Evolutionary conservation across 2,888 invertebrate genomes (phyloP), one percentile per base, ranked within the genome.

Genomic region (Brachypalpus laphriformis): DNA sequence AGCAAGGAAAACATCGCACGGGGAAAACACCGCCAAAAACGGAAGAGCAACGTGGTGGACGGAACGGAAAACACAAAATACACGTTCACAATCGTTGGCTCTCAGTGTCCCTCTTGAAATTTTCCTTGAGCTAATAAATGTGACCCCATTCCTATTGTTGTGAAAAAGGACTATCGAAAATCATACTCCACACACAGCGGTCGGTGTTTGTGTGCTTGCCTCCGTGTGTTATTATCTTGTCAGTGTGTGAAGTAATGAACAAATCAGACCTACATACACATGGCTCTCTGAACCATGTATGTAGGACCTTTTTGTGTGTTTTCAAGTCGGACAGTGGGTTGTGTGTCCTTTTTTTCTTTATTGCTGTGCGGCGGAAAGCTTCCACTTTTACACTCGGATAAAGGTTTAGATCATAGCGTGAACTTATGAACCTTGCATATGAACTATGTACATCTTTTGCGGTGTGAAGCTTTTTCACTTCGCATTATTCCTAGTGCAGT

Each of bases 41-140:
- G 54, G 65, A 78, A 77, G 82, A 83, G 78, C 47, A 47, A 20
- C 54, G 37, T 25, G 59, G 47, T 20, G 71, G 42, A 71, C 28
- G 56, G 47, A 72, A 65, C 47, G 34, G 56, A 61, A 9, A 16
- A 42, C 8, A 20, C 28, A 57, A 28, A 65, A 45, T 25, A 68
- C 25, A 42, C 34, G 54, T 42, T 61, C 16, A 66, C 65, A 54
- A 66, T 54, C 47, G n/a, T n/a, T n/a, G n/a, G 51, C 68, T 68
- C 83, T 78, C 74, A 68, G 31, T 66, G 59, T 65, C 72, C 47
- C 82, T 72, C 77, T 86, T 72, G 59, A 72, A 86, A 82, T 54
- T 82, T 86, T 86, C 86, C 86, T 86, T 82, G 82, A 82, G 86
- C 86, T 72, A 82, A 82, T 86, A 86, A 82, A 81, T 81, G 82